Percentiles rank a stretch among this genome's conserved stretches.
Conservation (phyloP, 2,797 vertebrate species). For the Chaenodraco wilsoni region DNA sequence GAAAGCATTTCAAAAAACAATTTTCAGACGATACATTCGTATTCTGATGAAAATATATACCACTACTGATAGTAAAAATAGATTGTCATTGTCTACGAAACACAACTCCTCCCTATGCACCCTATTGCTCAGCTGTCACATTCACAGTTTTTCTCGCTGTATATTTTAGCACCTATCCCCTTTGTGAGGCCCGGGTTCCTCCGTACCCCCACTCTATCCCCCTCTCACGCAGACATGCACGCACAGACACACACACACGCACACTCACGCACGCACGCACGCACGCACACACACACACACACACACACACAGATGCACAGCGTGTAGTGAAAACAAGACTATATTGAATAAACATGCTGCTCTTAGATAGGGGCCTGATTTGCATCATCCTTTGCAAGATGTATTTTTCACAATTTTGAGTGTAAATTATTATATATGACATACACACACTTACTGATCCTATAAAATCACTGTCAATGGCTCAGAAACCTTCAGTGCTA, state of each 20-base stretch:
- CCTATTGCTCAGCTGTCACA: conserved; percentile 75
- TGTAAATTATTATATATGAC: conserved; percentile 55
- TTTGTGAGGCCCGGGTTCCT: conserved; percentile 69
- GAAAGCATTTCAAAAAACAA: conserved; percentile 18
- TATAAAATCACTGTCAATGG: conserved; percentile 66
- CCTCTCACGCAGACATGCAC: background rate
- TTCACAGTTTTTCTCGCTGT: conserved; percentile 82
- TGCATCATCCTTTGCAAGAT: conserved; percentile 58
- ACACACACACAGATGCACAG: background rate
- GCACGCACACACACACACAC: background rate
- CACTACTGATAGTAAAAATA: conserved; percentile 56
- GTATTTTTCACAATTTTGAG: conserved; percentile 64
- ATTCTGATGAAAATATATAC: conserved; percentile 38
- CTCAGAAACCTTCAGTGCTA: conserved; percentile 49
- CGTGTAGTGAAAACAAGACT: conserved; percentile 50
- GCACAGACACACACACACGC: conserved; percentile 15
- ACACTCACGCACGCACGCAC: conserved; percentile 31
- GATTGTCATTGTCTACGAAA: conserved; percentile 69
- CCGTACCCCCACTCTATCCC: conserved; percentile 55
- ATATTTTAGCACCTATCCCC: conserved; percentile 83
- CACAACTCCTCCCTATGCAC: conserved; percentile 56
- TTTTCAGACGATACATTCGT: conserved; percentile 18
- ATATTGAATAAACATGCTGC: conserved; percentile 70
- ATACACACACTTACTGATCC: conserved; percentile 66
- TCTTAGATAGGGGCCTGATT: conserved; percentile 59